Evolutionary conservation across 37 sponge, comb jelly and placozoan genomes (phyloP), one percentile per base, ranked within the genome.

Genomic region (Spongilla lacustris): DNA sequence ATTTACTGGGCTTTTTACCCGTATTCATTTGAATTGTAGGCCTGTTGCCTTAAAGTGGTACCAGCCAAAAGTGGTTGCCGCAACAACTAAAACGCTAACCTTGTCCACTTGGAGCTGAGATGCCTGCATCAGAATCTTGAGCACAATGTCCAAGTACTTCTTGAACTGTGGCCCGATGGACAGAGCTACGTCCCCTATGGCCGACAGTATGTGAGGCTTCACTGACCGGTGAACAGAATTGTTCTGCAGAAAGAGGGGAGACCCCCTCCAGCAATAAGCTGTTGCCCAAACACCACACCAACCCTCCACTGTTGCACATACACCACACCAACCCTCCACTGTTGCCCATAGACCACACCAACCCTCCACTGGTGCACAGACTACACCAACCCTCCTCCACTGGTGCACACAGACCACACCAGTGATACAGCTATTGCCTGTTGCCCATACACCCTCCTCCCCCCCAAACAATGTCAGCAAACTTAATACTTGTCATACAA

Each of bases 121-220:
- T 6, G 98, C 99, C 73, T 99, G 93, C 70, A 91, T 69, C 17
- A 99, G 83, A 8, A 99, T 92, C 49, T 83, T 71, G 21, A 94
- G 50, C 33, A 97, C 98, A 17, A 84, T 46, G 26, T 88, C 83
- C 17, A 94, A 69, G 69, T 96, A 93, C 4, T 80, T 58, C 71
- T 85, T 80, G 68, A 95, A 99, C 41, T 83, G 69, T 2, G 81
- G 75, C n/a, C 98, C 99, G 75, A 95, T 86, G 5, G 96, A 96
- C 26, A 99, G 81, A 3, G 98, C 99, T 29, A 99, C 91, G 74
- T 99, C 99, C 8, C 99, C 99, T 72, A 99, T 78, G 22, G 96
- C 87, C 66, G 93, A 90, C 36, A 99, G 81, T 48, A 99, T 97
- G 48, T 84, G 90, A 21, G 98, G 96, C 84, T 99, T 99, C 14